Evolutionary conservation across 1,140 invertebrate species (phyloP), one percentile per base, ranked within the genome.

Genomic region (Meloidogyne chitwoodi): DNA sequence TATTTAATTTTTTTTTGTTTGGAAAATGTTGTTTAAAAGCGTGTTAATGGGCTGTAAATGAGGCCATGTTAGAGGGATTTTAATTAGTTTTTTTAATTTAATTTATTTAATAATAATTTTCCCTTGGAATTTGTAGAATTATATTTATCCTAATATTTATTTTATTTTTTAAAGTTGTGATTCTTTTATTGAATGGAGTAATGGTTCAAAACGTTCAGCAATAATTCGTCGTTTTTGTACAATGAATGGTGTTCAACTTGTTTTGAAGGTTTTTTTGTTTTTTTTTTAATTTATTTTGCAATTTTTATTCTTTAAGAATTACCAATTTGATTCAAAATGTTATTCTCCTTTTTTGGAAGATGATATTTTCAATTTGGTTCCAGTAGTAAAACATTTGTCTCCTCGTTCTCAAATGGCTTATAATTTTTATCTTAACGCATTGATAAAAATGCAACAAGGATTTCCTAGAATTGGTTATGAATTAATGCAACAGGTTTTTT

Each of bases 171-270:
- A 62, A 26, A 80, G 62, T 68, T 80, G 66, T 48, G 78, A 79
- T 56, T 56, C 66, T 8, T 79, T 79, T 62, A 38, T 79, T 19
- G 78, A 79, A 44, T 80, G 78, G 78, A 79, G 66, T 67, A 29
- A 61, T 26, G 71, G 71, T 29, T 68, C 78, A 19, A 75, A 38
- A 38, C 34, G 78, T 22, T 44, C 44, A n/a, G 56, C 78, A 16
- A 61, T 79, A 19, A 22, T 79, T 14, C 41, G 78, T 22, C 67
- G 78, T 26, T 80, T 79, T 27, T 79, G 78, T 31, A n/a, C 27
- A 26, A 26, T 79, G 63, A 72, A 79, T 27, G 78, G 78, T n/a
- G 78, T 79, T n/a, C 78, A 81, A 67, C n/a, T 79, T 26, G 26
- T 75, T 24, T 27, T 68, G 8, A 77, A 79, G 77, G 68, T 75